Base-by-base conservation (phyloP, 2,113 vertebrate genomes). In the Dipodomys merriami region DNA sequence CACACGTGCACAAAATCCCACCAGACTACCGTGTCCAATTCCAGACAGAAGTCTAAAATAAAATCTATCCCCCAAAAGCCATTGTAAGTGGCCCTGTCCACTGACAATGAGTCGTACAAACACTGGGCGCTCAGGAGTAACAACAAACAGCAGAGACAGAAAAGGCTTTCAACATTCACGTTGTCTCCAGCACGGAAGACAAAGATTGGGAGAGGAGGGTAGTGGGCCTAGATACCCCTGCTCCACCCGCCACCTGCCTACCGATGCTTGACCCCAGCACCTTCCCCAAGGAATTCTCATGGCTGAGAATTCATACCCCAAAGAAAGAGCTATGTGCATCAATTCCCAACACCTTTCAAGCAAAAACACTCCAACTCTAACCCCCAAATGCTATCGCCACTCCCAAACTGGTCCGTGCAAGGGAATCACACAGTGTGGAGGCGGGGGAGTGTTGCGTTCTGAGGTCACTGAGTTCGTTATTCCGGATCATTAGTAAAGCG, bases 81-180 rank as follows among this genome's bases (percentile, higher is more conserved):
- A 0, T 0, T 2, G 13, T 39, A 39, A 10, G 62, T 46, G 0
- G 7, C 33, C 1, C 0, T 0, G 5, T 20, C 60, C 62, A 12
- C 8, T 15, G 30, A 30, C 23, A 80, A 86, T 5, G 12, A 77
- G 53, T 0, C 0, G 44, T 3, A 19, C 15, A 71, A 1, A 15
- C 13, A 18, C 0, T 0, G 30, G 30, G 12, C 27, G 44, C 44
- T 87, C 19, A 4, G 72, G 29, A 33, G 29, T 23, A 5, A 83
- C 22, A 3, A 5, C 8, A 68, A 18, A 18, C 4, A 6, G 11
- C 0, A 0, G 71, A 6, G 79, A n/a, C 39, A 20, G 80, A 49
- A 64, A 64, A 44, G 16, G n/a, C 15, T 35, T 35, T 29, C 87
- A 27, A 72, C 3, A 16, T 20, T 5, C 76, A 23, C 23, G 8